Evolutionary conservation across 37 sponge, comb jelly and placozoan genomes (phyloP).

Genomic region (Geodia barretti): DNA sequence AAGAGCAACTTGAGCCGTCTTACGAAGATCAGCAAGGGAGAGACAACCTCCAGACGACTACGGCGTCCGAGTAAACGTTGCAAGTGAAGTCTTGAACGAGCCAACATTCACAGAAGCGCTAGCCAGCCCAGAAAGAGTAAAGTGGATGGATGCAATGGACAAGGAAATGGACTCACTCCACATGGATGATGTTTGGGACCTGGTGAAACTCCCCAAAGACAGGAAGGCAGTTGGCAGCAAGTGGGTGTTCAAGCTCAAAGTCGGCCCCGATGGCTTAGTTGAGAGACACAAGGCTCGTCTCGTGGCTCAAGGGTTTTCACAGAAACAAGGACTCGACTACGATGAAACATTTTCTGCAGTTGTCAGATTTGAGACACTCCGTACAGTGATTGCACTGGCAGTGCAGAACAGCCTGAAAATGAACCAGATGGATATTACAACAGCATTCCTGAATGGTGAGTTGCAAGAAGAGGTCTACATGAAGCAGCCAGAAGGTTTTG

Average conservation of each 20-base stretch:
- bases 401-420: slow-evolving; percentile 44
- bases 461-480: slow-evolving; percentile 37
- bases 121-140: no score
- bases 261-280: slow-evolving; percentile 41
- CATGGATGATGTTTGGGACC: slow-evolving; percentile 60
- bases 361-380: slow-evolving; percentile 43
- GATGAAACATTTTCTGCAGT: slow-evolving; percentile 67
- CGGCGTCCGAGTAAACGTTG: no score
- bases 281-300: slow-evolving; percentile 53
- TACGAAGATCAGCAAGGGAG: no score
- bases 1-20: no score
- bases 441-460: slow-evolving; percentile 53
- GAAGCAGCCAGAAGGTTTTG: no score
- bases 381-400: slow-evolving; percentile 48
- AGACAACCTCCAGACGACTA: no score
- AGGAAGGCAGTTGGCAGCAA: slow-evolving; percentile 61
- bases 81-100: no score
- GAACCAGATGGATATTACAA: slow-evolving; percentile 57
- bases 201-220: slow-evolving; percentile 41
- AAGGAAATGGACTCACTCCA: no score
- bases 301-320: slow-evolving; percentile 54
- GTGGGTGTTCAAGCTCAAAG: slow-evolving; percentile 57
- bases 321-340: slow-evolving; percentile 38
- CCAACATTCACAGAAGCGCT: no score
- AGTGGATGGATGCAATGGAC: no score